Conservation (phyloP, 2,113 vertebrate species). For the Eleginops maclovinus region DNA sequence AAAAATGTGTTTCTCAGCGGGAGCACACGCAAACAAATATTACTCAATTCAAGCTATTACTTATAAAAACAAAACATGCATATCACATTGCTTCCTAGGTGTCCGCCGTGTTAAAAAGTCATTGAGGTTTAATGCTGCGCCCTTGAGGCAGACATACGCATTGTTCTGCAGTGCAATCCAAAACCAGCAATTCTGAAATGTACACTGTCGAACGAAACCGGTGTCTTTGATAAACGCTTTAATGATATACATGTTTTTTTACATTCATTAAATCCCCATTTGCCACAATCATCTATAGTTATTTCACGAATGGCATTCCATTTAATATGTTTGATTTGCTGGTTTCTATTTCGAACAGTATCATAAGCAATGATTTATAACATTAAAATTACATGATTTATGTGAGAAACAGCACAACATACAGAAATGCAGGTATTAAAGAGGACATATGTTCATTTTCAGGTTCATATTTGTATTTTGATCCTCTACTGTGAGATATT, state of each 20-base stretch:
- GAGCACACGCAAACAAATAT: not conserved
- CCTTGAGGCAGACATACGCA: not conserved
- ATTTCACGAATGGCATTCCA: not conserved
- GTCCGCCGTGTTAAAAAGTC: not conserved
- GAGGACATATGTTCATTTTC: no score
- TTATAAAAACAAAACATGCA: not conserved
- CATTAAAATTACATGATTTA: not conserved
- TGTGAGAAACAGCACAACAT: not conserved
- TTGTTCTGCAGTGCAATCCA: not conserved
- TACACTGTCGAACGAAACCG: not conserved
- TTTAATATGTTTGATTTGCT: not conserved
- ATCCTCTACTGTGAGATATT: no score
- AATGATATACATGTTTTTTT: not conserved
- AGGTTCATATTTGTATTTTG: no score
- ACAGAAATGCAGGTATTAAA: no score
- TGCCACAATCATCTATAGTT: not conserved
- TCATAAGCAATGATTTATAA: not conserved
- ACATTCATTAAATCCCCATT: not conserved
- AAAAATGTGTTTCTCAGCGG: not conserved
- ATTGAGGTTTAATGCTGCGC: conserved; percentile 11
- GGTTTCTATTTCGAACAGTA: not conserved
- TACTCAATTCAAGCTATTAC: not conserved
- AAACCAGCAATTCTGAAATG: not conserved
- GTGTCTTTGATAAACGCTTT: not conserved
- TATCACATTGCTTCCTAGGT: not conserved